These are phyloP conservation scores for Heliconius eleuchia DNA, from an alignment of 1,140 invertebrate genomes.

Conservation along the genomic window DNA sequence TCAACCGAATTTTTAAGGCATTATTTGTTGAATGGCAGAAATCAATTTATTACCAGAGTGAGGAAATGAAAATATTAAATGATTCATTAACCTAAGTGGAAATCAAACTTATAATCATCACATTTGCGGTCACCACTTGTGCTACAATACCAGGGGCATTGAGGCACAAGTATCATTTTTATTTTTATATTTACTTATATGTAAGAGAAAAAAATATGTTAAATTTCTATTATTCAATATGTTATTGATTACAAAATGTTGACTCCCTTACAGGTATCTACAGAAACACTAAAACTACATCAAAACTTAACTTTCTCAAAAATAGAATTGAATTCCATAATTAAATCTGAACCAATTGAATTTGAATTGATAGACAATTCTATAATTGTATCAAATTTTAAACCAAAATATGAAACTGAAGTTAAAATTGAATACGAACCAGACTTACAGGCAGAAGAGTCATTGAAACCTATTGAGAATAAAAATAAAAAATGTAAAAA, in stretches of 20 bases:
- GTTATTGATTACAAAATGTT: neutral
- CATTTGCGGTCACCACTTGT: too few species aligned
- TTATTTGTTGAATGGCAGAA: too few species aligned
- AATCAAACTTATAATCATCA: too few species aligned
- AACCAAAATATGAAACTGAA: slow-evolving; percentile 43
- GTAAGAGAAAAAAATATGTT: too few species aligned
- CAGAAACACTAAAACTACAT: neutral
- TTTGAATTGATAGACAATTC: slow-evolving; percentile 11
- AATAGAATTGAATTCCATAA: slow-evolving; percentile 43
- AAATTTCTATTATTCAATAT: too few species aligned
- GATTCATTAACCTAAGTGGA: too few species aligned
- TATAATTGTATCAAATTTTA: neutral
- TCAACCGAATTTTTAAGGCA: too few species aligned
- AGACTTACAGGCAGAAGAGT: slow-evolving; percentile 38
- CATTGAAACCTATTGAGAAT: slow-evolving; percentile 33
- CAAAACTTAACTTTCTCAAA: slow-evolving; percentile 26
- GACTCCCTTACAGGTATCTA: neutral
- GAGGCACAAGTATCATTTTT: too few species aligned
- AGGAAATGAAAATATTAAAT: too few species aligned
- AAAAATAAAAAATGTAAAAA: slow-evolving; percentile 42
- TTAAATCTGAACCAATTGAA: slow-evolving; percentile 39
- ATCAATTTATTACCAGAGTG: too few species aligned
- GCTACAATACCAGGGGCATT: too few species aligned
- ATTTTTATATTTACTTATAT: too few species aligned
- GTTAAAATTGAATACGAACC: slow-evolving; percentile 50